Conservation (phyloP, 2,888 invertebrate genomes). For the Meghimatium bilineatum region DNA sequence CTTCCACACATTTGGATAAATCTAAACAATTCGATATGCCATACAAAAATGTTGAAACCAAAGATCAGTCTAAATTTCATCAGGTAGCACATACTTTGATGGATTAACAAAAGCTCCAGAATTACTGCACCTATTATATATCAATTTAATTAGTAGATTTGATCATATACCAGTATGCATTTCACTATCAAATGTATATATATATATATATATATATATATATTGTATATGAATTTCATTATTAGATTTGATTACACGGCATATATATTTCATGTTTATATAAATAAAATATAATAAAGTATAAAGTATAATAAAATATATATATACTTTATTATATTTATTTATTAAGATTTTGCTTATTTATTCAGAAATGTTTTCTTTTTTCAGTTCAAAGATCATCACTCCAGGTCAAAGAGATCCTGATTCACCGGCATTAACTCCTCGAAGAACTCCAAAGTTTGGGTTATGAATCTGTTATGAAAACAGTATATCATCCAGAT, state of each 20-base stretch:
- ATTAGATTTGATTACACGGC: slow-evolving; percentile 54
- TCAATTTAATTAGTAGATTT: too few species aligned
- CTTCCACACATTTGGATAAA: too few species aligned
- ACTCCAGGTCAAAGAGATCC: slow-evolving; percentile 82
- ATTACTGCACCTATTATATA: too few species aligned
- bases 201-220: too few species aligned
- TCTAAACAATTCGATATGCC: too few species aligned
- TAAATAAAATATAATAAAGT: slow-evolving; percentile 29
- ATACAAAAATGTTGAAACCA: too few species aligned
- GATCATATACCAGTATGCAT: too few species aligned
- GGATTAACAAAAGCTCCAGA: too few species aligned
- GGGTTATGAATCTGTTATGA: slow-evolving; percentile 65
- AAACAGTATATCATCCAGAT: too few species aligned
- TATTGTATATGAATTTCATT: slow-evolving; percentile 45
- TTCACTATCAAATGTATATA: too few species aligned
- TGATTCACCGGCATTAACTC: slow-evolving; percentile 79
- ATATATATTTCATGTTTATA: slow-evolving; percentile 56
- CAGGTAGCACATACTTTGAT: too few species aligned
- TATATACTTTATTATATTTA: background rate
- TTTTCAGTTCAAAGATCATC: slow-evolving; percentile 79
- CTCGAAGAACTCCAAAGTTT: slow-evolving; percentile 70
- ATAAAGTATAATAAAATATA: slow-evolving; percentile 57
- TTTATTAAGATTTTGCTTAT: background rate
- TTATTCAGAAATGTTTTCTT: background rate
- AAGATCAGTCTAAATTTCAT: too few species aligned